Evolutionary conservation across 2,113 vertebrate species (phyloP), one percentile per base, ranked within the genome.

Genomic region (Falcunculus frontatus): DNA sequence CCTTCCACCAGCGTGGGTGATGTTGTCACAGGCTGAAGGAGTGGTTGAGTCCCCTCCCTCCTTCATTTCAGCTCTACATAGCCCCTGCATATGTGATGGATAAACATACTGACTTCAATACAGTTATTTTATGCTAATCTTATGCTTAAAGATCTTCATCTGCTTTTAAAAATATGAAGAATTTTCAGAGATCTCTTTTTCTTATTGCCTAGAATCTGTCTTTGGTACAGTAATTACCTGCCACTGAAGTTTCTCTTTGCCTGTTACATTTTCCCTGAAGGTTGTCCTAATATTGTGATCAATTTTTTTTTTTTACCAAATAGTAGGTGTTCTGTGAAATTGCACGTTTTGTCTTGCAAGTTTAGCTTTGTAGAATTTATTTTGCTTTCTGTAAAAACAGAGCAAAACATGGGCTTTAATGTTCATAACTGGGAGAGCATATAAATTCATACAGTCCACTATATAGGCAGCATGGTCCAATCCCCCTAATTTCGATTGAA

Each of bases 1-100:
- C 39, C 16, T 87, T 32, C 59, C 69, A 55, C 27, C 83, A 41
- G 20, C 0, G 0, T 15, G n/a, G 50, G 0, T 41, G 59, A 41
- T 92, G 72, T 56, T 78, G 69, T 55, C 73, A 50, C 60, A 13
- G 10, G 35, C 77, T 75, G 75, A 74, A 89, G 37, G 35, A 85
- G 42, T 22, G 22, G 46, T 11, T n/a, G 56, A 49, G 55, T 75
- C 35, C 30, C 37, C 30, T 94, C 69, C 26, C 21, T 77, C 62
- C 72, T 52, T 70, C 46, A 33, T 62, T 60, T 55, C 44, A 44
- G 20, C 47, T 91, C 64, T 50, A 27, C 44, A 16, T 46, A 84
- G 55, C 59, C 29, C 16, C 74, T 89, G 69, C 84, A 87, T 57
- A 52, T 30, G 30, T 26, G 63, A 46, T 52, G 42, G 64, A 26